These are phyloP conservation scores for Anas capensis DNA, from an alignment of 2,797 vertebrate species.

Conservation along the genomic window DNA sequence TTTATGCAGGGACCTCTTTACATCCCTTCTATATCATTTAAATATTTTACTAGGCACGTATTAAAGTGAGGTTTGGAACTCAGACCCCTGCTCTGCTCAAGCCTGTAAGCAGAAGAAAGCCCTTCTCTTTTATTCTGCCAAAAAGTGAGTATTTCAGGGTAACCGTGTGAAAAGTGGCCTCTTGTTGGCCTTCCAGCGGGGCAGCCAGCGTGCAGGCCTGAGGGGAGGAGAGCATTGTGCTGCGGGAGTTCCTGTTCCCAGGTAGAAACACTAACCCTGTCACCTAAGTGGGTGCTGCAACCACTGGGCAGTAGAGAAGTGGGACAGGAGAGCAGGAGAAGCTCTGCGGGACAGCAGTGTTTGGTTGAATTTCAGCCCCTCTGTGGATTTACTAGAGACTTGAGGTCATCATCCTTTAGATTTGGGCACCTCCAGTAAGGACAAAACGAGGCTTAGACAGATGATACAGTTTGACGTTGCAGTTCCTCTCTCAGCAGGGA, in stretches of 20 bases:
- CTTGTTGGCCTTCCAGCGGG: not conserved
- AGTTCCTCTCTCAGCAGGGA: not conserved
- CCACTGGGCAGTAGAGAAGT: not conserved
- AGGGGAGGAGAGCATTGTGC: not conserved
- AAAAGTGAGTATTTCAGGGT: not conserved
- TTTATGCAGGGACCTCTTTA: constrained; percentile 54
- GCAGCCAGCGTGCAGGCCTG: not conserved
- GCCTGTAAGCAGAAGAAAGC: not conserved
- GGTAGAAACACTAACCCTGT: not conserved
- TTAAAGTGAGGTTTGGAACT: constrained; percentile 14
- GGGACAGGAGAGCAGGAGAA: not conserved
- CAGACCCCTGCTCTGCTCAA: not conserved
- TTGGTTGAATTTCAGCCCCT: not conserved
- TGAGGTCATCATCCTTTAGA: not conserved
- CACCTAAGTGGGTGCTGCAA: not conserved
- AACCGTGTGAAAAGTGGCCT: not conserved
- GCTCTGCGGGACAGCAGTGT: not conserved
- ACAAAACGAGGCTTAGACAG: not conserved
- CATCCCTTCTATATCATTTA: constrained; percentile 60
- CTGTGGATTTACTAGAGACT: not conserved
- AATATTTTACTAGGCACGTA: constrained; percentile 52
- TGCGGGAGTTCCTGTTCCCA: not conserved
- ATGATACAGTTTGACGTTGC: not conserved
- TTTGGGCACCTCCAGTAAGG: not conserved
- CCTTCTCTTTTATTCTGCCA: not conserved